Evolutionary conservation across 1,140 invertebrate genomes (phyloP).

Genomic region (Microplitis demolitor): DNA sequence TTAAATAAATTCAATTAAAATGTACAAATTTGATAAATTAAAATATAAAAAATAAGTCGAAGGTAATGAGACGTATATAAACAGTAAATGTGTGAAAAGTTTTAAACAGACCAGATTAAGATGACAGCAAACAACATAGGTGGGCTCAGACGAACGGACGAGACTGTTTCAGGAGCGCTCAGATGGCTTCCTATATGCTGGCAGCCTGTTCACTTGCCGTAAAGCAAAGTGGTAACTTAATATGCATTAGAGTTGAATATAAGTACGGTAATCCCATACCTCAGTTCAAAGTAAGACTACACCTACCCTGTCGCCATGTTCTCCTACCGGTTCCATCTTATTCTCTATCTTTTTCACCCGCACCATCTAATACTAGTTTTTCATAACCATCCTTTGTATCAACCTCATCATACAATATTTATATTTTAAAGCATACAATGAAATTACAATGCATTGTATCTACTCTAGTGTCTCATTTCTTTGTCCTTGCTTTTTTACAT

Average conservation of each 20-base stretch:
- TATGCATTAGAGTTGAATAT: slow-evolving; percentile 58
- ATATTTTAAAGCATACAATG: too few species aligned
- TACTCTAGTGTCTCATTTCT: too few species aligned
- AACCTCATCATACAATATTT: not conserved
- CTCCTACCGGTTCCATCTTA: slow-evolving; percentile 31
- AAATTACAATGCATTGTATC: too few species aligned
- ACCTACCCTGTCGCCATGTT: slow-evolving; percentile 39
- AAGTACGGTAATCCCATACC: slow-evolving; percentile 62
- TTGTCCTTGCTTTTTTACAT: too few species aligned
- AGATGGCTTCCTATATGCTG: slow-evolving; percentile 63
- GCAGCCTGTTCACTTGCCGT: slow-evolving; percentile 62
- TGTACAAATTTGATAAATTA: not conserved
- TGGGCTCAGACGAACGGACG: slow-evolving; percentile 49
- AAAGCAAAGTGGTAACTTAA: slow-evolving; percentile 64
- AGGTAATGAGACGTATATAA: not conserved
- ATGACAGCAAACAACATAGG: slow-evolving; percentile 33
- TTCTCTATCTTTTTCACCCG: slow-evolving; percentile 32
- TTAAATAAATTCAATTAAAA: not conserved
- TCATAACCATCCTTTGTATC: slow-evolving; percentile 6
- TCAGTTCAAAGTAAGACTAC: slow-evolving; percentile 60
- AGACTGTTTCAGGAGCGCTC: slow-evolving; percentile 57
- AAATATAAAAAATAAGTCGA: not conserved
- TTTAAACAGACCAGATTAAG: not conserved
- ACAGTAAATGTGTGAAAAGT: not conserved
- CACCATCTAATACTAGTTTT: slow-evolving; percentile 3